Evolutionary conservation across 2,113 vertebrate genomes (phyloP).

Genomic region (Parus major): DNA sequence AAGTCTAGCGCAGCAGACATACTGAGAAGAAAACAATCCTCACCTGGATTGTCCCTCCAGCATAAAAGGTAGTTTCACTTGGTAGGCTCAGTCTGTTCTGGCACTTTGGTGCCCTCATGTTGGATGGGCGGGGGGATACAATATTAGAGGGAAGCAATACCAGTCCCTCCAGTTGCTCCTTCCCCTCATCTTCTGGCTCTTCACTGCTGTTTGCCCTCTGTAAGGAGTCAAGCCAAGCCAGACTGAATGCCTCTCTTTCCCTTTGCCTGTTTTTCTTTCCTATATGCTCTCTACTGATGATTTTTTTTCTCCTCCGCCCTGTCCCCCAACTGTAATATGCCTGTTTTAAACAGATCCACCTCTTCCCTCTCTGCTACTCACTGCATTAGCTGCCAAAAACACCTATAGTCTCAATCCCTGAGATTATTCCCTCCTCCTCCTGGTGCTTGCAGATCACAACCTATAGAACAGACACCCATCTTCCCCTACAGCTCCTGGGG

Average conservation of each 20-base stretch:
- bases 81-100: not conserved
- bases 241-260: not conserved
- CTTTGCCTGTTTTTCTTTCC: not conserved
- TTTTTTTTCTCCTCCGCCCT: not conserved
- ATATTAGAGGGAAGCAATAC: not conserved
- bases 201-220: not conserved
- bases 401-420: not conserved
- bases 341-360: not conserved
- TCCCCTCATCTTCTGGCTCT: not conserved
- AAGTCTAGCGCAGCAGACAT: not conserved
- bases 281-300: not conserved
- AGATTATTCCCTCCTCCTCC: not conserved
- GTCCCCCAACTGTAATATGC: not conserved
- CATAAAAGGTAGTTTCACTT: not conserved
- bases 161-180: not conserved
- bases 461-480: rapidly evolving
- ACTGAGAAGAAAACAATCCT: not conserved
- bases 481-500: not conserved
- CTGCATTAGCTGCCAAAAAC: not conserved
- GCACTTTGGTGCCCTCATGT: not conserved
- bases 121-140: rapidly evolving
- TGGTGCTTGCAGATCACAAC: not conserved
- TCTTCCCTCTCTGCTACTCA: not conserved
- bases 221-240: rapidly evolving
- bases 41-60: not conserved